Conservation (phyloP, 2,888 invertebrate genomes). For the Azorinus chamasolen region DNA sequence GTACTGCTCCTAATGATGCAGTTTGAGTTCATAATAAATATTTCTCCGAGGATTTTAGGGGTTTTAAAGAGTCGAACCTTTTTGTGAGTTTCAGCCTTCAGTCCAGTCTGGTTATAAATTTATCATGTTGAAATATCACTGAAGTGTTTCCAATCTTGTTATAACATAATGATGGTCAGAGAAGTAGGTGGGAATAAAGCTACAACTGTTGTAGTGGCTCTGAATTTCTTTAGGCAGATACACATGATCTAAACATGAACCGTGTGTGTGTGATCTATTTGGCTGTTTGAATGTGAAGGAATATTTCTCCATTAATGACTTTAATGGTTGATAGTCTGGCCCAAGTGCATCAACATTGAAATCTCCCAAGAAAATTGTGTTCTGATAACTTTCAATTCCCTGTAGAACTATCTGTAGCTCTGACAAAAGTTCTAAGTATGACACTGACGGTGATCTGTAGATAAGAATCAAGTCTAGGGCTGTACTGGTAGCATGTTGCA, state of each 20-base stretch:
- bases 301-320: conserved; percentile 14
- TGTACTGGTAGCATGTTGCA: not conserved
- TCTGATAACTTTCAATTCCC: not conserved
- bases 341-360: conserved; percentile 34
- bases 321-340: conserved; percentile 8
- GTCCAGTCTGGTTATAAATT: no score
- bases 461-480: conserved; percentile 7
- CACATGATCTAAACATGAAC: conserved; percentile 34
- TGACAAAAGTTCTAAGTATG: not conserved
- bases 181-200: conserved; percentile 22
- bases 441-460: conserved; percentile 30
- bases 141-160: conserved; percentile 8
- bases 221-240: conserved; percentile 17
- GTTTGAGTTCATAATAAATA: no score
- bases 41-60: no score
- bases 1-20: no score
- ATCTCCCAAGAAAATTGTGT: conserved; percentile 30
- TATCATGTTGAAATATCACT: no score
- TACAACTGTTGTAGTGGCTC: conserved; percentile 12
- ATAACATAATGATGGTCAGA: conserved; percentile 31
- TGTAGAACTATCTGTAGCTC: conserved; percentile 21
- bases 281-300: conserved; percentile 15
- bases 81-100: no score
- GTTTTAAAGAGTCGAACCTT: no score
- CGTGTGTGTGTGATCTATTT: conserved; percentile 21